Evolutionary conservation across 2,797 vertebrate genomes (phyloP).

Genomic region (Pantherophis alleghaniensis): DNA sequence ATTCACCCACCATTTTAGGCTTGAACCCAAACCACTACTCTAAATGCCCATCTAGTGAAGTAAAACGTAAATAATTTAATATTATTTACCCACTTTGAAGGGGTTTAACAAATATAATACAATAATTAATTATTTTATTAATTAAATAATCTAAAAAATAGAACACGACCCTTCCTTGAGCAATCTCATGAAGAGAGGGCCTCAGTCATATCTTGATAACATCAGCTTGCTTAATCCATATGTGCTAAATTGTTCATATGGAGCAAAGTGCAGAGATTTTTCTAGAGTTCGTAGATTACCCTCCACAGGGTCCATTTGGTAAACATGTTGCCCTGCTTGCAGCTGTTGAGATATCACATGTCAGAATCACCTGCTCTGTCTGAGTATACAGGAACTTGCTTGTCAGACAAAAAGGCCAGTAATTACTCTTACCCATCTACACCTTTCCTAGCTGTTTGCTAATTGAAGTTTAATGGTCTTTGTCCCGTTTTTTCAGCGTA

Average conservation of each 20-base stretch:
- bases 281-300: slow-evolving; percentile 54
- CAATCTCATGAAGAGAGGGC: not conserved
- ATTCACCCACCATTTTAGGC: not conserved
- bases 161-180: not conserved
- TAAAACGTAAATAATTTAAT: not conserved
- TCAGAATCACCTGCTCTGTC: slow-evolving; percentile 74
- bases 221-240: not conserved
- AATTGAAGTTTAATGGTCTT: slow-evolving; percentile 67
- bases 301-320: slow-evolving; percentile 36
- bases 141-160: not conserved
- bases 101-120: too few species aligned
- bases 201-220: accelerated
- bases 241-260: not conserved
- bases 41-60: not conserved
- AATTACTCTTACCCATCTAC: slow-evolving; percentile 73
- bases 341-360: slow-evolving; percentile 75
- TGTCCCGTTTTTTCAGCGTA: slow-evolving; percentile 42
- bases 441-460: slow-evolving; percentile 67
- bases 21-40: not conserved
- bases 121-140: too few species aligned
- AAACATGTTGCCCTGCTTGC: slow-evolving; percentile 52
- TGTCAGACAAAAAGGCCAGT: slow-evolving; percentile 67
- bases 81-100: too few species aligned
- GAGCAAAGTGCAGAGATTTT: slow-evolving; percentile 45
- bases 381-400: slow-evolving; percentile 71